phyloP scores from a whole-genome alignment of 2,113 vertebrate species.

The Acanthisitta chloris region DNA sequence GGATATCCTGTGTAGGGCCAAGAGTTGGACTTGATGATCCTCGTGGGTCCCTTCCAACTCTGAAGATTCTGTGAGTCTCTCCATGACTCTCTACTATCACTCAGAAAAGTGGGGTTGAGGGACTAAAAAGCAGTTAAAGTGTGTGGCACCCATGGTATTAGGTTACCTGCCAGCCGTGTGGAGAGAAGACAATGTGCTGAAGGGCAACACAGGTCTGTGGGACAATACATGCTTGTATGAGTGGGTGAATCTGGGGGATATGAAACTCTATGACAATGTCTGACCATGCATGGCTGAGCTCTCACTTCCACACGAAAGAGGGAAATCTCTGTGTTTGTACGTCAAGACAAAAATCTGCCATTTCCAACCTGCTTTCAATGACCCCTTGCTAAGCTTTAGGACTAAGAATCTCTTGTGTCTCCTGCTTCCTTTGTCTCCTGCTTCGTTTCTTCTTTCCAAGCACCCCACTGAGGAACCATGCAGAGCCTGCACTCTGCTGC shows the following conservation, averaged over 20 bases:
- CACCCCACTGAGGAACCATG: neutral
- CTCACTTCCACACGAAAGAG: neutral
- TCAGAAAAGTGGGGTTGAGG: neutral
- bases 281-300: neutral
- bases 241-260: neutral
- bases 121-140: neutral
- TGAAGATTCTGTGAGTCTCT: too few relatives aligned
- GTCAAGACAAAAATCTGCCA: neutral
- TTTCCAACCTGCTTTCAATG: neutral
- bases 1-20: too few relatives aligned
- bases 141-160: neutral
- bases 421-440: neutral
- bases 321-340: neutral
- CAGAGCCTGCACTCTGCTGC: neutral
- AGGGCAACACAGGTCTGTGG: neutral
- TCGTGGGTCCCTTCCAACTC: too few relatives aligned
- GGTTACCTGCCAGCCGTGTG: rapidly evolving
- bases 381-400: neutral
- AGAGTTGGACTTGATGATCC: too few relatives aligned
- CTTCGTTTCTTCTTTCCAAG: neutral
- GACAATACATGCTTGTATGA: neutral
- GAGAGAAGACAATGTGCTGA: neutral
- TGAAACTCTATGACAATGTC: neutral
- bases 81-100: neutral
- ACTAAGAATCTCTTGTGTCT: neutral